Evolutionary conservation across 35 echinoderm and acorn worm genomes (phyloP), one percentile per base, ranked within the genome.

Genomic region (Eucidaris tribuloides): DNA sequence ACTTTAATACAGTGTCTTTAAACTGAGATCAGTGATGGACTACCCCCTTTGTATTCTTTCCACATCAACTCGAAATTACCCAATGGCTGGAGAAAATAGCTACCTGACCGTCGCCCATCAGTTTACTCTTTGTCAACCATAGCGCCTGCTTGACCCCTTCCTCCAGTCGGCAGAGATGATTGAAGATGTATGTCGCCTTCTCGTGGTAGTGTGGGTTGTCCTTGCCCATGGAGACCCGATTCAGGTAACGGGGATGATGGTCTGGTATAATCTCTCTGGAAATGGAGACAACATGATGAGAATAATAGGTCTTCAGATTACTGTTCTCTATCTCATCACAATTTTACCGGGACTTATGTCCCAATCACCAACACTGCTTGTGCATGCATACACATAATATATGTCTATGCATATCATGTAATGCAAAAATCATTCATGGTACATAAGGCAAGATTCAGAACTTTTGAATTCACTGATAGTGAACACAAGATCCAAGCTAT

Each of bases 61-160:
- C n/a, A n/a, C n/a, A n/a, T n/a, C n/a, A n/a, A n/a, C n/a, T n/a
- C n/a, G n/a, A n/a, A n/a, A n/a, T n/a, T n/a, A n/a, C n/a, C n/a
- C n/a, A n/a, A n/a, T n/a, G n/a, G n/a, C n/a, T n/a, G n/a, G n/a
- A n/a, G n/a, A n/a, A 54, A n/a, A 13, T 71, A 11, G 24, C 29
- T 88, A 96, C 93, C 79, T 87, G 46, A 30, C 89, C 93, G 30
- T 91, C 71, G 17, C 85, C 82, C 93, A 96, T 91, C 3, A 91
- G 68, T 25, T 87, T 81, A 48, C 88, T 91, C 46, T 96, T 96
- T 18, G 88, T 91, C 32, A 96, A 62, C 93, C 93, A 96, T 15
- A 96, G 64, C 0, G 93, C 84, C 60, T 96, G 93, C 28, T 79
- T 61, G 4, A 91, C 39, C 2, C 93, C 93, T 44, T 96, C 93